These are phyloP conservation scores for Aphidius ervi DNA, from an alignment of 1,140 invertebrate species.

Conservation along the genomic window DNA sequence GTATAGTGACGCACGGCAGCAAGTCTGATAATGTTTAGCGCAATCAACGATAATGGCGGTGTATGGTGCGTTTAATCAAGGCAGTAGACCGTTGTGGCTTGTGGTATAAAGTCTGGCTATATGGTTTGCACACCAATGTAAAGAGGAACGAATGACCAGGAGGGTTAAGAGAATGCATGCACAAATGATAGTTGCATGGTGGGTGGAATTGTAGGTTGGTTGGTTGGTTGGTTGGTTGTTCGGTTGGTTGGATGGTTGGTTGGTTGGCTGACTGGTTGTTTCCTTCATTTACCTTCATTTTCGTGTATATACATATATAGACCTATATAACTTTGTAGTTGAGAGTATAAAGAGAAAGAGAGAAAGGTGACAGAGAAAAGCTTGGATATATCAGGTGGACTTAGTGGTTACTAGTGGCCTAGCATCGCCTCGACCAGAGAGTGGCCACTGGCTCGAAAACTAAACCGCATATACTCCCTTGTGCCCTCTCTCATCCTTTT, in stretches of 20 bases:
- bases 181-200: neutral
- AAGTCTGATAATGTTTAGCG: constrained; percentile 54
- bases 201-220: constrained; percentile 4
- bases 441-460: constrained; percentile 42
- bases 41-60: constrained; percentile 57
- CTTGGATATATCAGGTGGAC: constrained; percentile 46
- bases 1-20: constrained; percentile 25
- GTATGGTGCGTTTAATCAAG: constrained; percentile 56
- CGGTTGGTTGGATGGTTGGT: no score
- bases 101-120: constrained; percentile 44
- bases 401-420: constrained; percentile 46
- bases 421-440: constrained; percentile 45
- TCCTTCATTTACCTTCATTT: constrained; percentile 2
- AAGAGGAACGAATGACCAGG: constrained; percentile 42
- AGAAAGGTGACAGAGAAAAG: constrained; percentile 21
- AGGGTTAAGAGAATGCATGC: constrained; percentile 15
- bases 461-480: constrained; percentile 35
- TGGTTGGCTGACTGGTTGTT: no score
- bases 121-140: constrained; percentile 38
- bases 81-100: constrained; percentile 54
- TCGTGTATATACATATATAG: neutral
- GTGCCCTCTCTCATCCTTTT: no score
- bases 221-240: no score
- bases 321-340: no score
- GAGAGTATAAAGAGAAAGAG: constrained; percentile 15